Percentiles rank a stretch among this genome's conserved stretches.
phyloP scores from a whole-genome alignment of 30 jellyfish, hydroid and myxozoan species.

The Chrysaora quinquecirrha region DNA sequence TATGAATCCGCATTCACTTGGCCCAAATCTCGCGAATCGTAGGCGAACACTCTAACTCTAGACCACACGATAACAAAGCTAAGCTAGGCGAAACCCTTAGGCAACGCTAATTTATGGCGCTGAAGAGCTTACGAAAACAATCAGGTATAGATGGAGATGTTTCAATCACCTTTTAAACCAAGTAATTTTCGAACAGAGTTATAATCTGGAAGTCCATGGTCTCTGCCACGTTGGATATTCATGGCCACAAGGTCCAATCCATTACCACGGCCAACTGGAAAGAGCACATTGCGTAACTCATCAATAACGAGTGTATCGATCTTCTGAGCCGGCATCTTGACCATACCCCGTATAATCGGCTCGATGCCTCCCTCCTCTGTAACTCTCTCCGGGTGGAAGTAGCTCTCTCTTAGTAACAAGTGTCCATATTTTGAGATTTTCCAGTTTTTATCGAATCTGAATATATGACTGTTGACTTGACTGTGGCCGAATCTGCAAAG shows the following conservation, averaged over 20 bases:
- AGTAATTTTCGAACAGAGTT: constrained; percentile 79
- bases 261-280: constrained; percentile 88
- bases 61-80: too few species aligned
- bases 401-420: constrained; percentile 84
- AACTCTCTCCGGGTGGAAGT: constrained; percentile 91
- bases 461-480: constrained; percentile 87
- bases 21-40: too few species aligned
- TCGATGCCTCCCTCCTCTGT: constrained; percentile 93
- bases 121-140: too few species aligned
- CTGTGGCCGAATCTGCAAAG: constrained; percentile 93
- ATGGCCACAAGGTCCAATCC: constrained; percentile 95
- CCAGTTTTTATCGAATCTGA: constrained; percentile 80
- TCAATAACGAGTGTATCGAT: constrained; percentile 88
- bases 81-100: too few species aligned
- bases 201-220: constrained; percentile 96
- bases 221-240: constrained; percentile 97
- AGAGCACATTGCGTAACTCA: constrained; percentile 93
- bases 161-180: constrained; percentile 76
- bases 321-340: constrained; percentile 86
- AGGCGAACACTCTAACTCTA: too few species aligned
- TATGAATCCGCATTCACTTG: too few species aligned
- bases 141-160: neutral
- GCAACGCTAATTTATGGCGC: too few species aligned
- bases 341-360: constrained; percentile 91
- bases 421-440: constrained; percentile 82